Base-by-base conservation (phyloP, 1,140 invertebrate species). In the Euwallacea similis region DNA sequence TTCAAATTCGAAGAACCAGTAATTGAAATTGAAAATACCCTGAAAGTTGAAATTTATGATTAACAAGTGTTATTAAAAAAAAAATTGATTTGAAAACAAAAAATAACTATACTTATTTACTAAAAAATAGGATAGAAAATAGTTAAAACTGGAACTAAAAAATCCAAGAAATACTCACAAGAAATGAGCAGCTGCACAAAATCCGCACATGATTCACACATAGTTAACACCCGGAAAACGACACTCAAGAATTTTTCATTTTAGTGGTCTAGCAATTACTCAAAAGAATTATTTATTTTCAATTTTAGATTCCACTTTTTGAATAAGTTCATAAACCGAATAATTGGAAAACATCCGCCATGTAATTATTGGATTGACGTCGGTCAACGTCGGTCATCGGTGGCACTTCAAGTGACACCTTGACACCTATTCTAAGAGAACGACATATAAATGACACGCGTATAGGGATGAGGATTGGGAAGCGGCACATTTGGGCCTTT, bases 181-280 rank as follows among this genome's bases (percentile, higher is more conserved):
- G 89, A 88, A 80, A 89, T 84, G 83, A 91, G 86, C 83, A 91
- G 87, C 83, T 90, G 88, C 81, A 90, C 86, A 85, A 91, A 91
- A 82, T 91, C 89, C 75, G 88, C 88, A 85, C 90, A 91, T 85
- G 89, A 88, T 88, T 91, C 89, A 86, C 90, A 91, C 90, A 91
- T 91, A 46, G 73, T 74, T 73, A 74, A 50, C 9, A 50, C 46
- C 9, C 13, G 13, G 2, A 50, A 50, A 11, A 50, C 13, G 13
- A 50, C 9, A 50, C 46, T 50, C 13, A 50, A 50, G 46, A 50
- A 11, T 50, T 50, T 50, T 50, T 50, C 46, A 50, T 50, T 11
- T 50, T 50, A 33, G 4, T 33, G 21, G 4, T 33, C 4, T 33
- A 33, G 21, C 21, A 33, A 33, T 33, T 33, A 33, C 21, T 33